These are phyloP conservation scores for Oriolus oriolus DNA, from an alignment of 2,113 vertebrate genomes.

Conservation along the genomic window DNA sequence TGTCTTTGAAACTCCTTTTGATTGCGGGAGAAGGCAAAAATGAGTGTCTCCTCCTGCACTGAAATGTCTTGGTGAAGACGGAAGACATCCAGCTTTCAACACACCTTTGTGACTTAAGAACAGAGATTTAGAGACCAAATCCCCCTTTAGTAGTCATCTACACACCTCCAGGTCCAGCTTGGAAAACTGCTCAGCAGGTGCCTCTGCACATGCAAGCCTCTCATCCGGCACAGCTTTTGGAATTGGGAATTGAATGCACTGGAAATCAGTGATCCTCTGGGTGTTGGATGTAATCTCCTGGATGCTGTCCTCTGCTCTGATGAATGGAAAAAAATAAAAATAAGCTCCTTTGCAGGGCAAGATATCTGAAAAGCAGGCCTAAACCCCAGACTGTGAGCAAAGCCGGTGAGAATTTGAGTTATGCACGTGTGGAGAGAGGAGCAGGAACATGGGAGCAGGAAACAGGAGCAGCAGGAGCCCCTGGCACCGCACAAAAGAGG, in stretches of 20 bases:
- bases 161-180: background rate
- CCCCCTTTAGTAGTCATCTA: background rate
- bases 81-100: background rate
- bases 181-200: background rate
- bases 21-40: background rate
- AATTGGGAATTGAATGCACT: background rate
- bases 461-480: background rate
- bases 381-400: background rate
- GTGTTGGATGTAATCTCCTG: background rate
- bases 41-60: background rate
- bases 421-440: background rate
- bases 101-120: background rate
- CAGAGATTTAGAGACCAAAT: background rate
- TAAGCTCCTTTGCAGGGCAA: background rate
- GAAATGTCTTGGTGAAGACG: background rate
- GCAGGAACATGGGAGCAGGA: background rate
- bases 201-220: background rate
- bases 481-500: rapidly evolving
- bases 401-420: background rate
- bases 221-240: background rate
- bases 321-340: background rate
- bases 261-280: background rate
- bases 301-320: background rate
- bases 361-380: background rate
- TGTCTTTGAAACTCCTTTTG: background rate